These are phyloP conservation scores for Temnothorax rugatulus DNA, from an alignment of 2,888 invertebrate species.

Conservation along the genomic window DNA sequence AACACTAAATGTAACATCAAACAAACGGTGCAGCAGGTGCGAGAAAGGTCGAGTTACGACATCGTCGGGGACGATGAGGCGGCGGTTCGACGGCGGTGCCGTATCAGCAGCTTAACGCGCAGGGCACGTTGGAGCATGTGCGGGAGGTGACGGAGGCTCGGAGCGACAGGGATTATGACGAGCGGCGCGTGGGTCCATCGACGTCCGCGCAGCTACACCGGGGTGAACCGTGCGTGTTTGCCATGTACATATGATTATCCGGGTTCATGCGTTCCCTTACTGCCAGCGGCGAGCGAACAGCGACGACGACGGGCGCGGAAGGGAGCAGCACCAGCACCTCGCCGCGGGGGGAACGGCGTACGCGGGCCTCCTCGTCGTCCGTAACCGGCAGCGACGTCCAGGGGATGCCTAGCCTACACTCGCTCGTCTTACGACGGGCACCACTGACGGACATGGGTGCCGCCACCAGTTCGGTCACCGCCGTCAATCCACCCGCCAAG, in stretches of 20 bases:
- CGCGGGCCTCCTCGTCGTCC: constrained; percentile 58
- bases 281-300: constrained; percentile 37
- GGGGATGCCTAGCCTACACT: constrained; percentile 86
- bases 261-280: constrained; percentile 51
- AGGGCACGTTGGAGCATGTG: constrained; percentile 1
- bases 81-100: background rate
- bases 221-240: constrained; percentile 9
- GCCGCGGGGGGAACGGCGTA: constrained; percentile 39
- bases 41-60: background rate
- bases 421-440: constrained; percentile 86
- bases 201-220: constrained; percentile 12
- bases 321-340: background rate
- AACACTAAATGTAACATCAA: background rate
- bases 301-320: constrained; percentile 43
- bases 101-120: background rate
- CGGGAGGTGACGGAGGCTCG: constrained; percentile 4
- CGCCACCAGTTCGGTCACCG: constrained; percentile 84
- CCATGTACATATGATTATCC: constrained; percentile 44
- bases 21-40: background rate
- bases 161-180: constrained; percentile 47
- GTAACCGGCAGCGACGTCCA: constrained; percentile 74
- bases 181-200: constrained; percentile 16
- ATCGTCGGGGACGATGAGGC: background rate
- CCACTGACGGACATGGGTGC: constrained; percentile 85
- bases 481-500: constrained; percentile 80